Base-by-base conservation (phyloP, 1,140 invertebrate species). In the Atta cephalotes region DNA sequence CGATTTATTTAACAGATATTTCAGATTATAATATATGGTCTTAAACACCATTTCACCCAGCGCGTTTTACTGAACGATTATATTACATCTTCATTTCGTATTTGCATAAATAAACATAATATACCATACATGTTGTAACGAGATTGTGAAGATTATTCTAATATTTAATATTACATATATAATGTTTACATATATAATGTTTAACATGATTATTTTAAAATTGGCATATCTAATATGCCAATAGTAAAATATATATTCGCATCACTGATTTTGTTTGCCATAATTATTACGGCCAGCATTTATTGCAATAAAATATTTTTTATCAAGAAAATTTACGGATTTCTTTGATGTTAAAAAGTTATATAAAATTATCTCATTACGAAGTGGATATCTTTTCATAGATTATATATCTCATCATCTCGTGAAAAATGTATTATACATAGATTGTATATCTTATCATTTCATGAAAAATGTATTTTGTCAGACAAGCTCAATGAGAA, bases 1-100 rank as follows among this genome's bases (percentile, higher is more conserved):
- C 39, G 28, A 74, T 74, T 28, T 72, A 70, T 62, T 63, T 84
- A 51, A 74, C 14, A 74, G 70, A 14, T 25, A 39, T n/a, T 49
- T 84, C 1, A 49, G 25, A n/a, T 18, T 31, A 84, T 10, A 45
- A 45, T 10, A 12, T 45, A 12, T 10, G 39, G 3, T 25, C 7
- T 21, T 31, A 79, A 79, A 66, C 65, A 51, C 5, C 14, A 51
- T 70, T 70, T 70, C 45, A 16, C 39, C 2, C 21, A 51, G n/a
- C 4, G 18, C n/a, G n/a, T 68, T 2, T 49, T n/a, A 45, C 12
- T 16, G 14, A 70, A 18, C 3, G 21, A 3, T 14, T 63, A 16
- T 28, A 39, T 53, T 56, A 31, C 25, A 60, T 70, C 25, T 70
- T 53, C 0, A 39, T 39, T 65, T 65, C 65, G 10, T 60, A 76